phyloP scores from a whole-genome alignment of 2,113 vertebrate genomes.

The Pelvicachromis taeniatus region DNA sequence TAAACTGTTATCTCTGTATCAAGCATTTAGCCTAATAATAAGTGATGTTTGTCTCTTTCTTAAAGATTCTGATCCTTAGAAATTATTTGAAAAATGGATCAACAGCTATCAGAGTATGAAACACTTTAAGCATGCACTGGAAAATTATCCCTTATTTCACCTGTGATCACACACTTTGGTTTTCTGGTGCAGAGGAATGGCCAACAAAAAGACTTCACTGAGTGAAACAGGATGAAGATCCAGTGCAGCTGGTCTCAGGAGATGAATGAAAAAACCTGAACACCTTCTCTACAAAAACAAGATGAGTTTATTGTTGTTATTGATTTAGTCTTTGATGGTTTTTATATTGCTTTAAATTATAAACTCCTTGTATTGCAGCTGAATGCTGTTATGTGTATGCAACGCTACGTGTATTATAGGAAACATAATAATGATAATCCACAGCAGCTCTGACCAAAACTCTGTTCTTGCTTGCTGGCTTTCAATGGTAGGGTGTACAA shows the following conservation, averaged over 20 bases:
- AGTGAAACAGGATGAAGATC: not conserved
- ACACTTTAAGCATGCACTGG: not conserved
- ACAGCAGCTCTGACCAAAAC: too few relatives aligned
- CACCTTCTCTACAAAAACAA: too few relatives aligned
- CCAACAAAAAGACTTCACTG: not conserved
- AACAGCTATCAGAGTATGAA: not conserved
- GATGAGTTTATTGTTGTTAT: too few relatives aligned
- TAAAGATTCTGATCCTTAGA: accelerated
- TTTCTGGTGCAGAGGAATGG: not conserved
- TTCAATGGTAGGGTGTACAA: too few relatives aligned
- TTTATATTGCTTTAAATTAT: too few relatives aligned
- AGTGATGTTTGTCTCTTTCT: not conserved
- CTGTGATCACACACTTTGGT: not conserved
- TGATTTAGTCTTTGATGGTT: too few relatives aligned
- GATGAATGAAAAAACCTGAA: too few relatives aligned
- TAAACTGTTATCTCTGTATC: not conserved
- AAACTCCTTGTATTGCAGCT: too few relatives aligned
- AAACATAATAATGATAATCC: too few relatives aligned
- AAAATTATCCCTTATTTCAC: not conserved
- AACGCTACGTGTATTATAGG: too few relatives aligned
- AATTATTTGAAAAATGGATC: not conserved
- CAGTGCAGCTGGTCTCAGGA: not conserved
- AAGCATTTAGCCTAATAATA: not conserved
- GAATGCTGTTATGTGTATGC: too few relatives aligned
- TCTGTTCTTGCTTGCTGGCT: too few relatives aligned